Evolutionary conservation across 2,888 invertebrate genomes (phyloP).

Genomic region (Anodontia alba): DNA sequence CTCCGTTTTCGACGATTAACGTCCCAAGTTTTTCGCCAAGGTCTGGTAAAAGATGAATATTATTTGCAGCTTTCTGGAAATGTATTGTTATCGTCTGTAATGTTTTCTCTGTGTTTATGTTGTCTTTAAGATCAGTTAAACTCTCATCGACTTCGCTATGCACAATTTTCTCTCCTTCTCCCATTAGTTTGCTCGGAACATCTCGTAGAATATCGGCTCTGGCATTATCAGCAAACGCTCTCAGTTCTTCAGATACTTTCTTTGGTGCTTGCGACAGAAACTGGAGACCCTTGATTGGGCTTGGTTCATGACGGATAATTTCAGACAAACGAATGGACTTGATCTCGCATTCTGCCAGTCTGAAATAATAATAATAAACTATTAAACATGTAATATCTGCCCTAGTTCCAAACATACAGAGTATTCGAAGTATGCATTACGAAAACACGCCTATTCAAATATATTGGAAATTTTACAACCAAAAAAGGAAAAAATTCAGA

Average conservation of each 20-base stretch:
- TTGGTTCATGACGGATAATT: conserved; percentile 42
- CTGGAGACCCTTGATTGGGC: conserved; percentile 50
- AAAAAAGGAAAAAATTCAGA: too few species aligned
- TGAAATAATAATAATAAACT: conserved; percentile 32
- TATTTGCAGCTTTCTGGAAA: conserved; percentile 55
- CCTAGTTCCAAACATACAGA: not conserved
- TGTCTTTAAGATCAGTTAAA: conserved; percentile 47
- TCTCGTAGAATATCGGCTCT: conserved; percentile 52
- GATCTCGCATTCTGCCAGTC: conserved; percentile 52
- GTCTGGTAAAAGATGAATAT: conserved; percentile 48
- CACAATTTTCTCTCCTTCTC: conserved; percentile 48
- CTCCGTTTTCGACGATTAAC: conserved; percentile 40
- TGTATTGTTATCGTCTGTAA: conserved; percentile 52
- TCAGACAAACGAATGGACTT: conserved; percentile 40
- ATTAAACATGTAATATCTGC: not conserved
- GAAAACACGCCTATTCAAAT: too few species aligned
- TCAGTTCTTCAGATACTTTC: conserved; percentile 39
- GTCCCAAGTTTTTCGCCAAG: conserved; percentile 36
- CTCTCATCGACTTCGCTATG: conserved; percentile 54
- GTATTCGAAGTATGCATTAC: too few species aligned
- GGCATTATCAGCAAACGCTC: conserved; percentile 46
- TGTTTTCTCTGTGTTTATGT: conserved; percentile 49
- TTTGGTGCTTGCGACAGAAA: conserved; percentile 47
- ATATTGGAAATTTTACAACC: too few species aligned
- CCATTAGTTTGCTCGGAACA: conserved; percentile 42